Base-by-base conservation (phyloP, 2,888 invertebrate genomes). In the Pristionchus exspectatus region DNA sequence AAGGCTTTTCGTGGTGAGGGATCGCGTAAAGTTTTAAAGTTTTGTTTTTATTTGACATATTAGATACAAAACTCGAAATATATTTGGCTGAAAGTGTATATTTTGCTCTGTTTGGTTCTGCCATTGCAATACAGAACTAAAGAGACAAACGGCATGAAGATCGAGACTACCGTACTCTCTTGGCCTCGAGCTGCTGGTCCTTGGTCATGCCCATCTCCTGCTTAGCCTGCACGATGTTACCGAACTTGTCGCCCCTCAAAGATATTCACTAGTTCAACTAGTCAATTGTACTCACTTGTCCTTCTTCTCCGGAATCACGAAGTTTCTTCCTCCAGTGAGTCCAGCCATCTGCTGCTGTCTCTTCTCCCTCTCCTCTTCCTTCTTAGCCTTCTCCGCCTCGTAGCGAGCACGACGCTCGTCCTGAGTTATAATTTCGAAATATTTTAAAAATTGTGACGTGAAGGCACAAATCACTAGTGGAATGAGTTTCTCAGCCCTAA, bases 111-210 rank as follows among this genome's bases (percentile, higher is more conserved):
- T n/a, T n/a, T n/a, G n/a, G n/a, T n/a, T n/a, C n/a, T n/a, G n/a
- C n/a, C n/a, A n/a, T n/a, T n/a, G n/a, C n/a, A n/a, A n/a, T n/a
- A n/a, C n/a, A n/a, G n/a, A n/a, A n/a, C n/a, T n/a, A n/a, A n/a
- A n/a, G n/a, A n/a, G n/a, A n/a, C n/a, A n/a, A n/a, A n/a, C n/a
- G n/a, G n/a, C n/a, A n/a, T n/a, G n/a, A n/a, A n/a, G n/a, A n/a
- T 24, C 21, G 24, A 54, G 54, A 89, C 90, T 50, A 50, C 44
- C 44, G 88, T 88, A 93, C 91, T 87, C 89, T 88, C 91, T 99
- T 99, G 96, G 99, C 98, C 96, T 98, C 98, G 95, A 98, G 99
- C 95, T 99, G 96, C 96, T 99, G 99, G 96, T 99, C 99, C 96
- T 98, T 99, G 96, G 99, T 98, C 97, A 99, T 99, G 96, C 97